Evolutionary conservation across 2,888 invertebrate species (phyloP), one percentile per base, ranked within the genome.

Genomic region (Drosophila robusta): DNA sequence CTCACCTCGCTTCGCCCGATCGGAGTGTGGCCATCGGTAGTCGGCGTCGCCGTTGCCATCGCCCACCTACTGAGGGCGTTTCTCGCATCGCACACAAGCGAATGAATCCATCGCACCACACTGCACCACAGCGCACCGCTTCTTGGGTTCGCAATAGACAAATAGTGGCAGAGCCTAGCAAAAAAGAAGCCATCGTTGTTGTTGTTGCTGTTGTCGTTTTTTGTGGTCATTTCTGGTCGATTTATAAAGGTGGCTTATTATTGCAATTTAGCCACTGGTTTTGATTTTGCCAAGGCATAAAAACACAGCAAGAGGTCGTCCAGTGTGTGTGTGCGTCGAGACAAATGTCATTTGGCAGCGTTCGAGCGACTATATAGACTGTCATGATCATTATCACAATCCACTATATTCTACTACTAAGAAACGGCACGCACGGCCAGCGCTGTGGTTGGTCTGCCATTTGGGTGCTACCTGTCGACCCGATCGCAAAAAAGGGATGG

Each of bases 211-310:
- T 29, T 34, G 45, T 32, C 36, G 55, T 11, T 52, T 51, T 46
- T 63, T 51, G 41, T 78, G 70, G 66, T 57, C 71, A 65, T 74
- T 78, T 61, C 63, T 78, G 87, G 79, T 65, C 83, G 80, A 89
- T 90, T 89, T 90, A 88, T 88, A 89, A 90, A 89, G 88, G 88
- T 90, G 87, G 90, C 91, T 90, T 90, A 90, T 90, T 90, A 91
- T 89, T 85, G 90, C 90, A 89, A 91, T 90, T 90, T 91, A 90
- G 90, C 90, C 91, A 90, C 90, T 90, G 90, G 90, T 90, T 91
- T 91, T 90, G 90, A 90, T 90, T 90, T 90, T 79, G 75, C 64
- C 69, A 70, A 71, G 80, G 77, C 77, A 82, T 76, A 84, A 73
- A 87, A 73, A 70, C 78, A 72, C 87, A 82, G 75, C 83, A 55